These are phyloP conservation scores for Drosophila birchii DNA, from an alignment of 2,888 invertebrate genomes.

Conservation along the genomic window DNA sequence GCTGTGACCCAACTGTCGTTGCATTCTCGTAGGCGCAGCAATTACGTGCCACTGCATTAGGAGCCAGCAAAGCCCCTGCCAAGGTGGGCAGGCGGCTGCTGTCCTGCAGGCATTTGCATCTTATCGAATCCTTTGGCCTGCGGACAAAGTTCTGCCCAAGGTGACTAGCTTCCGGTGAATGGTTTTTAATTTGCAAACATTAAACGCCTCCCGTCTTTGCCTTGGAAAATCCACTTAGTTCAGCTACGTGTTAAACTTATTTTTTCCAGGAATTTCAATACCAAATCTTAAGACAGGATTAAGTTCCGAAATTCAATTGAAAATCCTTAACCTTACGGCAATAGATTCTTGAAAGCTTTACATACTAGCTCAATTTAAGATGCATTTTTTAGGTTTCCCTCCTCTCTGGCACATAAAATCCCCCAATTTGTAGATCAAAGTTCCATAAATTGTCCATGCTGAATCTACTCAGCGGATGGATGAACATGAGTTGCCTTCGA, in stretches of 20 bases:
- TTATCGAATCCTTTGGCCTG: slow-evolving; percentile 38
- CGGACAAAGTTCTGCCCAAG: slow-evolving; percentile 33
- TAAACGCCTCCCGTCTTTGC: slow-evolving; percentile 13
- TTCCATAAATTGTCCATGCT: slow-evolving; percentile 29
- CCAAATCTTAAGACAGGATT: too few relatives aligned
- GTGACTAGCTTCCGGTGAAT: slow-evolving; percentile 24
- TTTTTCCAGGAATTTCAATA: neutral
- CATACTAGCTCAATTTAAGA: neutral
- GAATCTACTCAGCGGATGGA: neutral
- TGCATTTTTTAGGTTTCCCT: slow-evolving; percentile 16
- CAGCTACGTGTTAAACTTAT: neutral
- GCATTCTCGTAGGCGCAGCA: slow-evolving; percentile 61
- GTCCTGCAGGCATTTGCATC: slow-evolving; percentile 70
- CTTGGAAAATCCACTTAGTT: slow-evolving; percentile 12
- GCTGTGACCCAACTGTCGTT: slow-evolving; percentile 18
- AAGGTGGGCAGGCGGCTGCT: slow-evolving; percentile 16
- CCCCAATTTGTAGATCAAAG: slow-evolving; percentile 13
- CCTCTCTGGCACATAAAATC: slow-evolving; percentile 9
- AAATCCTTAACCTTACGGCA: neutral
- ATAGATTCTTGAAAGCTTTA: neutral
- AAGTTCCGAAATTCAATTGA: neutral
- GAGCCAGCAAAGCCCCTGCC: neutral
- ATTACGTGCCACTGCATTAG: slow-evolving; percentile 67
- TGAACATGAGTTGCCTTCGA: neutral
- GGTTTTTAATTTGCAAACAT: slow-evolving; percentile 42